A percentile compares a stretch with the other conserved stretches of the same genome.
Evolutionary conservation across 1,140 invertebrate genomes (phyloP).

Genomic region (Drosophila dunni): DNA sequence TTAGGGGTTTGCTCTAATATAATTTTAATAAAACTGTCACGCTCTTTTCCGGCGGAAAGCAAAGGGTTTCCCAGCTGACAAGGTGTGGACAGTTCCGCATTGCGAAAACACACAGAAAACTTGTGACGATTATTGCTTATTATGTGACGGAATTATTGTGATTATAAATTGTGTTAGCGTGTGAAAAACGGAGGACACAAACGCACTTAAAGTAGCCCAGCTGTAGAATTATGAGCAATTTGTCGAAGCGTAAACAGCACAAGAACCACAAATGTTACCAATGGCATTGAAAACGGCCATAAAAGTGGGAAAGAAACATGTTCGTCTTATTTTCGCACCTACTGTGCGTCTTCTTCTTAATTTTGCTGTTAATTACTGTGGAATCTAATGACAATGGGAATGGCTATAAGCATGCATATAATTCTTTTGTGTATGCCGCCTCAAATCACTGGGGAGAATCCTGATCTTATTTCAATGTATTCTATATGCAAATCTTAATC

Average conservation of each 20-base stretch:
- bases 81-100: constrained; percentile 38
- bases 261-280: background rate
- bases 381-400: constrained; percentile 45
- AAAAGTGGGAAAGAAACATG: constrained; percentile 33
- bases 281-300: constrained; percentile 36
- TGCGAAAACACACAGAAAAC: constrained; percentile 14
- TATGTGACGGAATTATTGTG: constrained; percentile 34
- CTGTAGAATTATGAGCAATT: constrained; percentile 45
- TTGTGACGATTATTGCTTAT: constrained; percentile 41
- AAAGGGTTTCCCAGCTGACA: constrained; percentile 15
- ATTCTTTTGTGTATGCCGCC: constrained; percentile 50
- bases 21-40: constrained; percentile 49
- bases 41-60: constrained; percentile 6
- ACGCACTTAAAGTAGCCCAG: constrained; percentile 45
- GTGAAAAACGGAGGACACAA: constrained; percentile 48
- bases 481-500: constrained; percentile 43
- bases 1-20: background rate
- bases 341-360: constrained; percentile 7
- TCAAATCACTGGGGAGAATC: constrained; percentile 15
- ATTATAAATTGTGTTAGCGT: constrained; percentile 37
- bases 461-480: constrained; percentile 44
- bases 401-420: constrained; percentile 23
- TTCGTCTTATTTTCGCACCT: constrained; percentile 40
- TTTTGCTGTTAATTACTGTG: constrained; percentile 40
- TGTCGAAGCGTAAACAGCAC: constrained; percentile 43